Evolutionary conservation across 2,113 vertebrate genomes (phyloP), one percentile per base, ranked within the genome.

Genomic region (Galeopterus variegatus): DNA sequence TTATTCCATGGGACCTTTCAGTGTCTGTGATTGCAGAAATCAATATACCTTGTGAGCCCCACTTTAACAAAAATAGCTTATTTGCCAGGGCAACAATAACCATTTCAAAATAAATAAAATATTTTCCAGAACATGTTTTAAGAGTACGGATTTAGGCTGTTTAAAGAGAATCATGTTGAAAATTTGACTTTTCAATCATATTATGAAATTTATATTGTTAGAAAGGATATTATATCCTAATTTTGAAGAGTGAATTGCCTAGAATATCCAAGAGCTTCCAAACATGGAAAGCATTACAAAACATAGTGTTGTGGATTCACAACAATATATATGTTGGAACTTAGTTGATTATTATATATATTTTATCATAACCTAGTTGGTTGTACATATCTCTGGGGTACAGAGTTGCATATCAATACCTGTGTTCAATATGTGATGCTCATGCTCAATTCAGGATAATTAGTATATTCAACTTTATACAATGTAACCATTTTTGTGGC

Each of bases 221-320:
- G 41, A 67, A 62, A 77, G 3, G 18, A 12, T 41, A 28, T 58
- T 28, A 4, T 24, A 33, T 69, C 41, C 56, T 72, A 8, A 62
- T 23, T 83, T 18, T 2, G 36, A 8, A 45, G 65, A 36, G 36
- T 2, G 50, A 23, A 5, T 19, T 33, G 3, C 36, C 64, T 70
- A 26, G 23, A 10, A 54, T 48, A 14, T 28, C 36, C 48, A n/a
- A 2, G 0, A 58, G 17, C 41, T 56, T 65, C 54, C 54, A 21
- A 52, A 41, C 2, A 9, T 23, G 45, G 14, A 33, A 17, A 41
- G 14, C 0, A 0, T 17, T 0, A 62, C 12, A 5, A 21, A 41
- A 17, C 8, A 8, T 0, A n/a, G 23, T 24, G 23, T 28, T 64
- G 19, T 24, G 5, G 10, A 72, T 67, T 31, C 41, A 41, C 41